phyloP scores from a whole-genome alignment of 2,113 vertebrate genomes.

The Caranx melampygus region DNA sequence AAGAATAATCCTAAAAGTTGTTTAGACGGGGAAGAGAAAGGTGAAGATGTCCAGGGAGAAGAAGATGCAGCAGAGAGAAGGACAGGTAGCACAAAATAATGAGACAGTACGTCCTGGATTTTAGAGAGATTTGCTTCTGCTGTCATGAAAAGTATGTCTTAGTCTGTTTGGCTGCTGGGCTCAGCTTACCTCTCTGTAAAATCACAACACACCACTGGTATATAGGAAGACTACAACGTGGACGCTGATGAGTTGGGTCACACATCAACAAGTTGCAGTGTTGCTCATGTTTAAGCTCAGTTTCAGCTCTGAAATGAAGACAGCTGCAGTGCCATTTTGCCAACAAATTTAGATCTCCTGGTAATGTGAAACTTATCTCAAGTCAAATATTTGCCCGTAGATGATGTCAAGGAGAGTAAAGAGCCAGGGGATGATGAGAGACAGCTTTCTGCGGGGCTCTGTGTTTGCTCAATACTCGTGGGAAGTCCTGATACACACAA shows the following conservation, averaged over 20 bases:
- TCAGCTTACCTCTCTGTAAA: too few species aligned
- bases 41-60: too few species aligned
- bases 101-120: too few species aligned
- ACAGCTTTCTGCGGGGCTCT: slow-evolving; percentile 71
- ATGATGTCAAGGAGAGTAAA: slow-evolving; percentile 74
- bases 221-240: background rate
- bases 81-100: too few species aligned
- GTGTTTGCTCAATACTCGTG: slow-evolving; percentile 75
- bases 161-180: too few species aligned
- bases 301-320: slow-evolving; percentile 43
- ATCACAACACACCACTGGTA: too few species aligned
- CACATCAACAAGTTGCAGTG: background rate
- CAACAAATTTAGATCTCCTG: slow-evolving; percentile 55
- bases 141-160: too few species aligned
- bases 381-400: slow-evolving; percentile 77
- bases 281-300: slow-evolving; percentile 40
- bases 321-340: slow-evolving; percentile 42
- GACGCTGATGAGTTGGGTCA: background rate
- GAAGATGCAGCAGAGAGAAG: too few species aligned
- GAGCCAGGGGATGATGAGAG: slow-evolving; percentile 64
- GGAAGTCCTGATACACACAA: slow-evolving; percentile 70
- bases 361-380: slow-evolving; percentile 77
- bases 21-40: too few species aligned
- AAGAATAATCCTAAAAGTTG: too few species aligned
- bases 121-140: too few species aligned